Evolutionary conservation across 1,140 invertebrate species (phyloP).

Genomic region (Micrasema longulum): DNA sequence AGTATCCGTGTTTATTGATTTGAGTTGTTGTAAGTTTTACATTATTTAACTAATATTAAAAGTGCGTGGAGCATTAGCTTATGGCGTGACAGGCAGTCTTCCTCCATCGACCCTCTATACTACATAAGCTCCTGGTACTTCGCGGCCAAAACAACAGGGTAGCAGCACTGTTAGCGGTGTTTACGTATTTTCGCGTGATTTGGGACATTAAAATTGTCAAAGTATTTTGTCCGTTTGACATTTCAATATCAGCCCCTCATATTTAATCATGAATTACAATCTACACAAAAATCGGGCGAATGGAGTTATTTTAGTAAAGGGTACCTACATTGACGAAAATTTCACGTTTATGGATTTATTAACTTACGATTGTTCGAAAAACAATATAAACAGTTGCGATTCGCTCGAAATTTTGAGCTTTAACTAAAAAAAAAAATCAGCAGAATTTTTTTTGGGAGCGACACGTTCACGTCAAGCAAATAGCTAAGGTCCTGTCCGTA

Average conservation of each 20-base stretch:
- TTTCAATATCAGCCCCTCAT: slow-evolving; percentile 49
- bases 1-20: no score
- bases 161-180: neutral
- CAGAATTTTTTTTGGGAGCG: no score
- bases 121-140: slow-evolving; percentile 10
- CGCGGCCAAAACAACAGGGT: slow-evolving; percentile 3
- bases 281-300: neutral
- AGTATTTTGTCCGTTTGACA: slow-evolving; percentile 54
- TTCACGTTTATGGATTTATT: no score
- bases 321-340: no score
- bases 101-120: neutral
- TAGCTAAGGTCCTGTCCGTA: no score
- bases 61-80: slow-evolving; percentile 41
- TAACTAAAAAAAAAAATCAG: no score
- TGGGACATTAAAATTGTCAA: slow-evolving; percentile 52
- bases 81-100: slow-evolving; percentile 36
- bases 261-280: slow-evolving; percentile 1
- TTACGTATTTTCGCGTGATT: slow-evolving; percentile 51
- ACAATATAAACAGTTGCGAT: no score
- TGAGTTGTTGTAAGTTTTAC: no score
- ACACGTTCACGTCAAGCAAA: no score
- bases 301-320: no score
- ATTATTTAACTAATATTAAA: neutral
- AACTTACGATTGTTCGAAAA: no score
- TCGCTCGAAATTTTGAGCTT: no score